phyloP scores from a whole-genome alignment of 1,140 invertebrate genomes.

The Drosophila bipectinata region DNA sequence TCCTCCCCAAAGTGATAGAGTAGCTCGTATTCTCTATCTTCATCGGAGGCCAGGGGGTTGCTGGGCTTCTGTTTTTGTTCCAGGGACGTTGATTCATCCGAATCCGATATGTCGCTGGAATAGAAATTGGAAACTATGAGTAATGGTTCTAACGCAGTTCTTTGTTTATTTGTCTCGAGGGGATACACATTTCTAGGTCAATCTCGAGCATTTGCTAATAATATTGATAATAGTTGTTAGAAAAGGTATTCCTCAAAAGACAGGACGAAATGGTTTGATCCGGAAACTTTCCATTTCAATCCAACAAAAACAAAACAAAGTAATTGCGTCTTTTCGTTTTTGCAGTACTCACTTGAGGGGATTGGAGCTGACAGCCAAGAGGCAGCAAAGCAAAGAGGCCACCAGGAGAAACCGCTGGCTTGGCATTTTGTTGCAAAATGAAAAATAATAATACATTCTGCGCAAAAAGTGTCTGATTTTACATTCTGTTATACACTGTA shows the following conservation, averaged over 20 bases:
- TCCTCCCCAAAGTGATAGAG: conserved; percentile 15
- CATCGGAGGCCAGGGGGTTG: neutral
- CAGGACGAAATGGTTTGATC: conserved; percentile 5
- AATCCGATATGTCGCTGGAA: conserved; percentile 39
- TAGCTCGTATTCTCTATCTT: conserved; percentile 4
- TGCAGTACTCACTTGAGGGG: conserved; percentile 33
- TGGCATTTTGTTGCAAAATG: conserved; percentile 39
- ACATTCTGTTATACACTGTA: conserved; percentile 1
- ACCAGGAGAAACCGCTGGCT: conserved; percentile 25
- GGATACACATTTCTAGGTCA: conserved; percentile 23
- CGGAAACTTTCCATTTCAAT: conserved; percentile 1
- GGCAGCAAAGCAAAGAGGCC: conserved; percentile 30
- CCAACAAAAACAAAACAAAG: neutral
- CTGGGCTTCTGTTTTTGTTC: neutral
- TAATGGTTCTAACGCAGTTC: neutral
- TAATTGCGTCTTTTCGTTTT: neutral
- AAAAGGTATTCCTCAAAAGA: no score
- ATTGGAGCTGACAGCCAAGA: conserved; percentile 19
- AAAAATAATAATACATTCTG: conserved; percentile 43
- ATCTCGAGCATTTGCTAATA: conserved; percentile 19
- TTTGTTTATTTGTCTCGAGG: conserved; percentile 1
- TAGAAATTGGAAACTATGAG: conserved; percentile 2
- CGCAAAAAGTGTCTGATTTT: conserved; percentile 4
- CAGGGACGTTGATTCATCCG: conserved; percentile 35
- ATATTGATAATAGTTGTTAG: neutral